These are phyloP conservation scores for Drosophila limbata DNA, from an alignment of 2,888 invertebrate genomes.

Conservation along the genomic window DNA sequence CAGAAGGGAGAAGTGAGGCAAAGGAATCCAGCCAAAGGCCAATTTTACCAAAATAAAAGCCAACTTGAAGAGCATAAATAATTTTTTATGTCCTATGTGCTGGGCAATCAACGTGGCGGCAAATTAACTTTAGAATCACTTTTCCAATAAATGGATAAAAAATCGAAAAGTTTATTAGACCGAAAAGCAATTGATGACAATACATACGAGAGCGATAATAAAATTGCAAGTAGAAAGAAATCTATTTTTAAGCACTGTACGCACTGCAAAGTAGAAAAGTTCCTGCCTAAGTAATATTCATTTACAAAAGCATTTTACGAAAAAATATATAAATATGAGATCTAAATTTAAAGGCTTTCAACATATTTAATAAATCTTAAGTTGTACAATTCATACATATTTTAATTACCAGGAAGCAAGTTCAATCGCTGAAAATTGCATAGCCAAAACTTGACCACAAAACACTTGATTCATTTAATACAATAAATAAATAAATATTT, in stretches of 20 bases:
- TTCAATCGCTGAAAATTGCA: not conserved
- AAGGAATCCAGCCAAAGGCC: not conserved
- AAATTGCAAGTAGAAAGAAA: conserved; percentile 7
- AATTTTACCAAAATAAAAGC: conserved; percentile 29
- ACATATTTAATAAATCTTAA: not conserved
- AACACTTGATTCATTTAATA: not conserved
- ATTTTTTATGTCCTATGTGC: conserved; percentile 59
- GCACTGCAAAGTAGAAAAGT: not conserved
- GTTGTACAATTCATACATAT: not conserved
- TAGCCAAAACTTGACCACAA: not conserved
- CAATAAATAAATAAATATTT: not conserved
- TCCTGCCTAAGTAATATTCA: no score
- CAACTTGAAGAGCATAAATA: conserved; percentile 67
- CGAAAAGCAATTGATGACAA: conserved; percentile 58
- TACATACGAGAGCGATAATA: conserved; percentile 23
- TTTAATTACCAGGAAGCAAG: not conserved
- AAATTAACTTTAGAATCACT: conserved; percentile 70
- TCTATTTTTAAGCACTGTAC: not conserved
- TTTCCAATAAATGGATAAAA: conserved; percentile 54
- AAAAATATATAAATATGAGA: no score
- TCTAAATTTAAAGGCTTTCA: not conserved
- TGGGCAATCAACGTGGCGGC: conserved; percentile 55
- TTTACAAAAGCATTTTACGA: no score
- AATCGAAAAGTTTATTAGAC: conserved; percentile 55
- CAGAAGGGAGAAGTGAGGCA: not conserved